Conservation (phyloP, 2,888 invertebrate genomes). For the Nasonovia ribisnigri region DNA sequence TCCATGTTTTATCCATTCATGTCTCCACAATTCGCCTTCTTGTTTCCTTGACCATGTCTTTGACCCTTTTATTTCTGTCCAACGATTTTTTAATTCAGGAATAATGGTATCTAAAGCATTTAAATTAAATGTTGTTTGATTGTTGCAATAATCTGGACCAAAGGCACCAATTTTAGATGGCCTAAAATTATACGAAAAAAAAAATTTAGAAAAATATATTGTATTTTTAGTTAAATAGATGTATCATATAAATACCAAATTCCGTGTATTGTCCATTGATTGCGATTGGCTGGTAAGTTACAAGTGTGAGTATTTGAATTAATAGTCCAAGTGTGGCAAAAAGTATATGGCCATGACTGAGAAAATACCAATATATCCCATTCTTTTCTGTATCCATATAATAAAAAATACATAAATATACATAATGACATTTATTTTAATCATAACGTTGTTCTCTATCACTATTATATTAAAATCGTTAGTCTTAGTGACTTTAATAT, state of each 20-base stretch:
- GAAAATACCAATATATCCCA: slow-evolving; percentile 86
- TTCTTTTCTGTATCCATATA: slow-evolving; percentile 69
- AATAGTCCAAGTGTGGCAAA: slow-evolving; percentile 78
- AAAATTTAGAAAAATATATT: neutral
- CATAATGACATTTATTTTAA: neutral
- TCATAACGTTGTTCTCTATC: neutral
- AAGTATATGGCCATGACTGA: slow-evolving; percentile 83
- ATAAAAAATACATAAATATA: neutral
- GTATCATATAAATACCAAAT: slow-evolving; percentile 73
- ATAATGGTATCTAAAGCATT: slow-evolving; percentile 75
- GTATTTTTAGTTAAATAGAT: neutral
- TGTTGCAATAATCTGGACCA: slow-evolving; percentile 82
- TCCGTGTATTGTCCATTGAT: slow-evolving; percentile 85
- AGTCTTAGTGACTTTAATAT: neutral
- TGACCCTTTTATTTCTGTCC: slow-evolving; percentile 80
- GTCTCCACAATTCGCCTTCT: slow-evolving; percentile 78
- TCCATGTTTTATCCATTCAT: slow-evolving; percentile 88
- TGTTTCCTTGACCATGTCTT: slow-evolving; percentile 69
- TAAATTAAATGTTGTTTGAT: slow-evolving; percentile 77
- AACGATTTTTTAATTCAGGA: slow-evolving; percentile 74
- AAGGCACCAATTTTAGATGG: slow-evolving; percentile 78
- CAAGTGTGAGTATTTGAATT: slow-evolving; percentile 73
- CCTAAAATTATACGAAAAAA: slow-evolving; percentile 70
- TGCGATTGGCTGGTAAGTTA: slow-evolving; percentile 74
- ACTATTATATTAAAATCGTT: too few relatives aligned